Percentiles rank a stretch among this genome's conserved stretches.
These are phyloP conservation scores for Heliconius nattereri DNA, from an alignment of 1,140 invertebrate species.

Conservation along the genomic window DNA sequence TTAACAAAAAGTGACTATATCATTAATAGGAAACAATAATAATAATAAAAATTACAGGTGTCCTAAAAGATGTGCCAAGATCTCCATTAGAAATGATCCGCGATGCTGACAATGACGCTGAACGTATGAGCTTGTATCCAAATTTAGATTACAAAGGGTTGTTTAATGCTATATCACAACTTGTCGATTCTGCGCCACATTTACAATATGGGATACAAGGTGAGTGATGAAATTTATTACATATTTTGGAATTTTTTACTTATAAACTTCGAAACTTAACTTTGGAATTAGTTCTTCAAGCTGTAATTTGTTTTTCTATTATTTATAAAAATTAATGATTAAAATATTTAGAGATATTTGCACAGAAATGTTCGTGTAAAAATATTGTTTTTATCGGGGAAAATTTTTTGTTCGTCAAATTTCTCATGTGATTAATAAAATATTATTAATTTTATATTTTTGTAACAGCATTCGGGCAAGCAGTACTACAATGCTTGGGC, in stretches of 20 bases:
- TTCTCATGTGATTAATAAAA: too few species aligned
- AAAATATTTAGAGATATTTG: too few species aligned
- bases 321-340: too few species aligned
- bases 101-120: slow-evolving; percentile 90
- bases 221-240: slow-evolving; percentile 57
- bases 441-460: slow-evolving; percentile 1
- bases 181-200: slow-evolving; percentile 90
- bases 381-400: too few species aligned
- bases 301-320: too few species aligned
- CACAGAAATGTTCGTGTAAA: too few species aligned
- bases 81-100: slow-evolving; percentile 95
- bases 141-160: slow-evolving; percentile 97
- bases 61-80: slow-evolving; percentile 96
- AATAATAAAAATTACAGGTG: slow-evolving; percentile 82
- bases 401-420: too few species aligned
- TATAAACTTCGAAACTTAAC: too few species aligned
- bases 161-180: slow-evolving; percentile 92
- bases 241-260: not conserved
- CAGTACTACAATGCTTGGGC: slow-evolving; percentile 93
- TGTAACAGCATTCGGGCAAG: slow-evolving; percentile 93
- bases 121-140: slow-evolving; percentile 94
- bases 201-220: slow-evolving; percentile 92
- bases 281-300: not conserved
- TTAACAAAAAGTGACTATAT: too few species aligned
- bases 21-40: not conserved